Percentiles rank a stretch among this genome's conserved stretches.
Evolutionary conservation across 2,113 vertebrate species (phyloP).

Genomic region (Ardeotis arabs): DNA sequence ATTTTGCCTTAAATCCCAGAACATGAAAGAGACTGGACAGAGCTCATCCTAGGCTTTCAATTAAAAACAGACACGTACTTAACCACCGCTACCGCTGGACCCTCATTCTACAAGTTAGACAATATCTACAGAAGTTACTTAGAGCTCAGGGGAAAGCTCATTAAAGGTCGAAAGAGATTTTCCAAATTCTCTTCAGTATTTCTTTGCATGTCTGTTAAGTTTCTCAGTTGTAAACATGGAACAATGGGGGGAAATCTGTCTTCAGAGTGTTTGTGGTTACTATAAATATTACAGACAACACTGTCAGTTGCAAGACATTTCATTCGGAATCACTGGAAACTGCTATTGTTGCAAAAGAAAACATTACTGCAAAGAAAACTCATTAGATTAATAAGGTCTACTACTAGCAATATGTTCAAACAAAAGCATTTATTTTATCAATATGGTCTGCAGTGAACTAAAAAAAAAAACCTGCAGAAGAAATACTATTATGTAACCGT

Average conservation of each 20-base stretch:
- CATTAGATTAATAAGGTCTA: fast-evolving
- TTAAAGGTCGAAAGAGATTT: not conserved
- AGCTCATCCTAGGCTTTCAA: not conserved
- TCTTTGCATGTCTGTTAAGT: not conserved
- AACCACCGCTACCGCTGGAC: not conserved
- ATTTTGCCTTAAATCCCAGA: not conserved
- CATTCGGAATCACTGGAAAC: not conserved
- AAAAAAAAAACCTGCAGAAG: not conserved
- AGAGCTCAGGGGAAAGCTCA: not conserved
- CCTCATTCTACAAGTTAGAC: not conserved
- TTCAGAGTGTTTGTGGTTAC: not conserved
- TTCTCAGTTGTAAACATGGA: not conserved
- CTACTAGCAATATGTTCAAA: not conserved
- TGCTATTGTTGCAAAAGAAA: not conserved
- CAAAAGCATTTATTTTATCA: not conserved
- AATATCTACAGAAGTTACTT: not conserved
- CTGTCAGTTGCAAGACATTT: not conserved
- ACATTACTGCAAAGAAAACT: not conserved
- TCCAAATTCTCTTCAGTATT: not conserved
- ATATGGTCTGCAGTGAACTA: fast-evolving
- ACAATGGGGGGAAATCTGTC: not conserved
- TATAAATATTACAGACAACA: not conserved
- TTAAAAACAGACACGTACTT: not conserved
- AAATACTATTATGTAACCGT: fast-evolving
- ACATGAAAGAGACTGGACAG: not conserved